phyloP scores from a whole-genome alignment of 2,113 vertebrate species.

The Takifugu flavidus region DNA sequence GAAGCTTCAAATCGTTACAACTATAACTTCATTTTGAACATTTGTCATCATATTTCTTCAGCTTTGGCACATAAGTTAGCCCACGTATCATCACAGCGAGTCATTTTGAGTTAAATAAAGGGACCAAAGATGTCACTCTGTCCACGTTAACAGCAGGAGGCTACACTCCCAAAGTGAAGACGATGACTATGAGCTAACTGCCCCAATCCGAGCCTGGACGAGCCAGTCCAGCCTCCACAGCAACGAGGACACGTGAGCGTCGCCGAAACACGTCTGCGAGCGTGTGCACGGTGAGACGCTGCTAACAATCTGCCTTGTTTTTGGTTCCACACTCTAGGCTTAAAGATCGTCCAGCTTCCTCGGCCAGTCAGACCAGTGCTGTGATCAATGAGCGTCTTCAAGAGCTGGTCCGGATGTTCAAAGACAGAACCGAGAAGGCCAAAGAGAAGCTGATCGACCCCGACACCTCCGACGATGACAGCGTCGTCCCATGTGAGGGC shows the following conservation, averaged over 20 bases:
- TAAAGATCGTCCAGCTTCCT: conserved; percentile 74
- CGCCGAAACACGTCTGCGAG: background rate
- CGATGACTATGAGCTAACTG: conserved; percentile 71
- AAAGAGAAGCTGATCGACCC: conserved; percentile 92
- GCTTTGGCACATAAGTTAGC: too few species aligned
- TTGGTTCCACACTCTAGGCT: conserved; percentile 50
- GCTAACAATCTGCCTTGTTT: background rate
- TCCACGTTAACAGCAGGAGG: conserved; percentile 57
- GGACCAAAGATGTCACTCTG: background rate
- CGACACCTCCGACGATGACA: conserved; percentile 88
- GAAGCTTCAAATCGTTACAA: background rate
- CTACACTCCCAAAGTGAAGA: conserved; percentile 73
- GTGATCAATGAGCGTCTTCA: conserved; percentile 84
- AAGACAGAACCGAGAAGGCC: conserved; percentile 87
- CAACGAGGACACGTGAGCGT: conserved; percentile 72
- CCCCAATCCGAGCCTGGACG: conserved; percentile 67
- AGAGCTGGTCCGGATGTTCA: conserved; percentile 91
- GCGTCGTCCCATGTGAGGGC: conserved; percentile 77
- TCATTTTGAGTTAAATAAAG: background rate
- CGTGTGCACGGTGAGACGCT: background rate
- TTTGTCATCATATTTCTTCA: too few species aligned
- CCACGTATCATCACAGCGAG: background rate
- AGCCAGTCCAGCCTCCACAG: conserved; percentile 74
- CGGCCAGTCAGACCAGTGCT: conserved; percentile 81
- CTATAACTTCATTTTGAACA: too few species aligned